These are phyloP conservation scores for Drosophila obscura DNA, from an alignment of 1,140 invertebrate species.

Conservation along the genomic window DNA sequence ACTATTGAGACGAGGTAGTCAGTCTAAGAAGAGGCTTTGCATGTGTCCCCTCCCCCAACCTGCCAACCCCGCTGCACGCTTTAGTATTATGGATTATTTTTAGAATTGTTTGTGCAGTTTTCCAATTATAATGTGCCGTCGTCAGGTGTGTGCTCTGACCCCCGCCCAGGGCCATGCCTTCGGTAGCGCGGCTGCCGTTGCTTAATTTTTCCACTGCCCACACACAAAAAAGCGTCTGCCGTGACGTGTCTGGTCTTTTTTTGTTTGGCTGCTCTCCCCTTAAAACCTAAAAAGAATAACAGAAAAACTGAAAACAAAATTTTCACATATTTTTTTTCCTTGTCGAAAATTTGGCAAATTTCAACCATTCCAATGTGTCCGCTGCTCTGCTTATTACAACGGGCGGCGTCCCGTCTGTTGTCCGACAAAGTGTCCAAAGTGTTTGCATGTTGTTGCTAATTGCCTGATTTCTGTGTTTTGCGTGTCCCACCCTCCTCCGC, in stretches of 20 bases:
- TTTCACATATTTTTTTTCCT: constrained; percentile 28
- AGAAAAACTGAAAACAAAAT: constrained; percentile 44
- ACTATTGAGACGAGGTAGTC: constrained; percentile 73
- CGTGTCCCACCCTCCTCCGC: constrained; percentile 11
- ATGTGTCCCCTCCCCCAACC: neutral
- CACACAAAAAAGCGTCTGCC: constrained; percentile 47
- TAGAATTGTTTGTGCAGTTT: constrained; percentile 14
- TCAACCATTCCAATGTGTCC: constrained; percentile 64
- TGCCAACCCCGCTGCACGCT: constrained; percentile 11
- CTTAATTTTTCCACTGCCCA: constrained; percentile 75
- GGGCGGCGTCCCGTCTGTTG: constrained; percentile 29
- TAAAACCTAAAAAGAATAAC: constrained; percentile 10
- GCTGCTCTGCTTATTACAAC: constrained; percentile 65
- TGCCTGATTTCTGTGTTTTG: constrained; percentile 64
- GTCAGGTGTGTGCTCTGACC: constrained; percentile 70
- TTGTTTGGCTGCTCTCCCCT: constrained; percentile 26
- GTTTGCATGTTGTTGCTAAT: constrained; percentile 75
- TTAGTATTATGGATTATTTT: constrained; percentile 15
- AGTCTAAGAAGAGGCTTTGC: neutral
- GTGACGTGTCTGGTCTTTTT: constrained; percentile 45
- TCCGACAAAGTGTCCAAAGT: constrained; percentile 60
- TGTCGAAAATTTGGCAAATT: constrained; percentile 57
- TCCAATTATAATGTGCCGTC: constrained; percentile 45
- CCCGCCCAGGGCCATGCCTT: constrained; percentile 55
- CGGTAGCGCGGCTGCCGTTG: constrained; percentile 26